These are phyloP conservation scores for Drosophila pallidifrons DNA, from an alignment of 1,140 invertebrate species.

Conservation along the genomic window DNA sequence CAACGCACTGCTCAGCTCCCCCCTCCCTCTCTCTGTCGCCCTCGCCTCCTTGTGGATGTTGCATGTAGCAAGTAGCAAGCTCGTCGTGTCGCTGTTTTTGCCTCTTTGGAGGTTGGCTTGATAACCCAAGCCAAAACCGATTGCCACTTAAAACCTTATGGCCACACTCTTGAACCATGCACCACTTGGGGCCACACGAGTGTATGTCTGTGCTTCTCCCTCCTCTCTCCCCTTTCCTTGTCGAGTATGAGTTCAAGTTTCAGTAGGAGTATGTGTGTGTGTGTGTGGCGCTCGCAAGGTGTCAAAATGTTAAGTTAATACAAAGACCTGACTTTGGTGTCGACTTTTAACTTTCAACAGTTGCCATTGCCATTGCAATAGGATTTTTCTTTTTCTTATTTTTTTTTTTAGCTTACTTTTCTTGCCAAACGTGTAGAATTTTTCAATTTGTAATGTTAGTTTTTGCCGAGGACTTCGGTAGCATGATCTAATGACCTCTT, in stretches of 20 bases:
- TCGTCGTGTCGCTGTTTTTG: neutral
- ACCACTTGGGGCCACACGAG: constrained; percentile 25
- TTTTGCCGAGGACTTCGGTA: constrained; percentile 27
- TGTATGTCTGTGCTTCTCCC: constrained; percentile 5
- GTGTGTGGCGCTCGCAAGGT: constrained; percentile 48
- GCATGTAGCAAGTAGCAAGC: constrained; percentile 4
- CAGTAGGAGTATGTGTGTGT: constrained; percentile 19
- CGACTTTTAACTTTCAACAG: constrained; percentile 70
- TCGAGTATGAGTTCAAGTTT: constrained; percentile 9
- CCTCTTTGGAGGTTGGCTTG: constrained; percentile 54
- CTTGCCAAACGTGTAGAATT: constrained; percentile 62
- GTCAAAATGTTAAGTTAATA: constrained; percentile 79
- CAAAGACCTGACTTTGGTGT: constrained; percentile 62
- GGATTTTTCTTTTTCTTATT: constrained; percentile 11
- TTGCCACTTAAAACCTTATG: constrained; percentile 74
- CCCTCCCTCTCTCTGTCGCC: neutral
- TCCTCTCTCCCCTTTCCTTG: too few relatives aligned
- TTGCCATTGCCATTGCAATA: constrained; percentile 39
- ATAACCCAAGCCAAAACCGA: constrained; percentile 71
- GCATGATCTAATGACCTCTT: constrained; percentile 63
- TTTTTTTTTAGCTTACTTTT: neutral
- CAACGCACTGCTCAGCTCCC: constrained; percentile 13
- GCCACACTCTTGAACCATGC: constrained; percentile 53
- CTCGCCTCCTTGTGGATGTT: neutral
- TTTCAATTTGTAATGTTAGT: constrained; percentile 74